Evolutionary conservation across 2,888 invertebrate species (phyloP).

Genomic region (Melolontha melolontha): DNA sequence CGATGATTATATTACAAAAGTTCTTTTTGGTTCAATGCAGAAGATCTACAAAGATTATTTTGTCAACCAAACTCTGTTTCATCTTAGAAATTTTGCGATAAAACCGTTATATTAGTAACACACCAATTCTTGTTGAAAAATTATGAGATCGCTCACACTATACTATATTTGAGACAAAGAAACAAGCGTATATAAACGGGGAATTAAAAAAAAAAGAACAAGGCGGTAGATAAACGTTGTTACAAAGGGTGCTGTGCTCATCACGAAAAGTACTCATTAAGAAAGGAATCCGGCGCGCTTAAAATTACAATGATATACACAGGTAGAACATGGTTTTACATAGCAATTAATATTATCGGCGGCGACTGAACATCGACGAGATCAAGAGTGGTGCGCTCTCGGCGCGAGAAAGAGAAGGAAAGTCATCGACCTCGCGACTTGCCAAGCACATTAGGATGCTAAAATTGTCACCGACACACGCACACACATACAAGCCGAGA

Average conservation of each 20-base stretch:
- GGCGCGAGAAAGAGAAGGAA: slow-evolving; percentile 32
- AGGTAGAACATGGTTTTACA: slow-evolving; percentile 52
- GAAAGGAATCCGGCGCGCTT: slow-evolving; percentile 28
- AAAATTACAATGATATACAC: slow-evolving; percentile 53
- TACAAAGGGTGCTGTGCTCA: not conserved
- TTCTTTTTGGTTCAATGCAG: no score
- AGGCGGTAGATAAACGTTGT: no score
- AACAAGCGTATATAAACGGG: no score
- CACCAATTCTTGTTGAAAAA: no score
- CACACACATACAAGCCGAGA: slow-evolving; percentile 17
- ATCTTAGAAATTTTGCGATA: no score
- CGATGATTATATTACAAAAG: no score
- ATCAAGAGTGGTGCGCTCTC: slow-evolving; percentile 6
- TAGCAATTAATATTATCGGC: slow-evolving; percentile 53
- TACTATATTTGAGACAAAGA: no score
- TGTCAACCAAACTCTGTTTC: no score
- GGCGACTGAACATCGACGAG: not conserved
- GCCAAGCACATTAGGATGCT: slow-evolving; percentile 55
- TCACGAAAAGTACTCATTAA: slow-evolving; percentile 29
- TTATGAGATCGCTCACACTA: no score
- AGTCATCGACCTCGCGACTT: slow-evolving; percentile 55
- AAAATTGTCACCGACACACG: slow-evolving; percentile 55
- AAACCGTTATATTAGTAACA: no score
- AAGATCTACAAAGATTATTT: no score
- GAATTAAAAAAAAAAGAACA: no score